Evolutionary conservation across 2,113 vertebrate genomes (phyloP), one percentile per base, ranked within the genome.

Genomic region (Trematomus loennbergii): DNA sequence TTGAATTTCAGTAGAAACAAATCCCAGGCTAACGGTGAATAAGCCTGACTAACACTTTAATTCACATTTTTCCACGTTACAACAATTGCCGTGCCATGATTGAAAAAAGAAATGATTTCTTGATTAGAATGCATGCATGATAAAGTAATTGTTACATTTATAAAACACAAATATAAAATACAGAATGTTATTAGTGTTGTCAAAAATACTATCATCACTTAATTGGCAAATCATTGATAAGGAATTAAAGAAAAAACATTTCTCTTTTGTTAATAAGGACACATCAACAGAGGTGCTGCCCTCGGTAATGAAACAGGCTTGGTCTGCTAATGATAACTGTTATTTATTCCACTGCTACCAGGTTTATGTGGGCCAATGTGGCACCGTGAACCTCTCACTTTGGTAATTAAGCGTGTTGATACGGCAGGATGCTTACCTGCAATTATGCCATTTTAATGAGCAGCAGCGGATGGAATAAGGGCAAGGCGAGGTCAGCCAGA

Each of bases 381-480:
- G 87, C 91, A 87, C 75, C 48, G 17, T 89, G 89, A 93, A 94
- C 92, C 93, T 82, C 89, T 92, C 87, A 89, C 92, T 91, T 91
- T 88, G 86, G 87, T 93, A 95, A 95, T 95, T 95, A 95, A 92
- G 89, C 79, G 73, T 91, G 93, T 94, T 94, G 92, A 94, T 95
- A 91, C 83, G 77, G 89, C 88, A 84, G 84, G 80, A 92, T 87
- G 90, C 93, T 89, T 94, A 95, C 95, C 95, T 95, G 93, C 93
- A 95, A 95, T 95, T 94, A 94, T 88, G 82, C 85, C 85, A 89
- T 94, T 94, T 94, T 95, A 95, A 95, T 93, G 93, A 96, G 93
- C 91, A 88, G 68, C 85, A 86, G 89, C 49, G 84, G 89, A 91
- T 90, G 83, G 88, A 87, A 81, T 70, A 81, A 88, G 89, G 91